A percentile compares a stretch with the other conserved stretches of the same genome.
These are phyloP conservation scores for Oxyruncus cristatus DNA, from an alignment of 2,113 vertebrate genomes.

Conservation along the genomic window DNA sequence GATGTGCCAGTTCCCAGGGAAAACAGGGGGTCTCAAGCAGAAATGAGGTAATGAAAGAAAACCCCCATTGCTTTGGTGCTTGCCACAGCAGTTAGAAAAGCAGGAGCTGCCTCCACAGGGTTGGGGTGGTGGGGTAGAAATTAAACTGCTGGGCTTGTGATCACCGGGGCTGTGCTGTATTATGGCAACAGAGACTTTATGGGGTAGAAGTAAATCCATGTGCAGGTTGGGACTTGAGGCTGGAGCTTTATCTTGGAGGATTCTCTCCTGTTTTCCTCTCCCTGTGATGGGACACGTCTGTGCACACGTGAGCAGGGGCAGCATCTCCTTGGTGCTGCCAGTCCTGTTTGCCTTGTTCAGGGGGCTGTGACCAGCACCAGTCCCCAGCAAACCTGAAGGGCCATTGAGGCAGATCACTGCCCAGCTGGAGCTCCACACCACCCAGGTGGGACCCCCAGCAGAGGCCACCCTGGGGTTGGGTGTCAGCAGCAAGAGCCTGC, in stretches of 20 bases:
- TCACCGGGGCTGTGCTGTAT: not conserved
- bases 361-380: not conserved
- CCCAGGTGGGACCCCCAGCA: accelerated
- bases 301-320: not conserved
- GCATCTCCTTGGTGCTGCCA: not conserved
- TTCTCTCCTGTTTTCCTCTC: not conserved
- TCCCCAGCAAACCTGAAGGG: not conserved
- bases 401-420: accelerated
- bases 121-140: not conserved
- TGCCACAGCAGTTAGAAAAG: not conserved
- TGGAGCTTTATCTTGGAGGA: not conserved
- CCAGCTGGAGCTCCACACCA: accelerated
- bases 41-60: not conserved
- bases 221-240: not conserved
- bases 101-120: not conserved
- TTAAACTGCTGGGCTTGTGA: not conserved
- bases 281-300: not conserved
- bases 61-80: accelerated
- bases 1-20: not conserved
- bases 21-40: not conserved
- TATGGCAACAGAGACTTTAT: not conserved
- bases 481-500: not conserved
- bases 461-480: not conserved
- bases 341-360: not conserved
- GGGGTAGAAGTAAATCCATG: not conserved